Evolutionary conservation across 2,113 vertebrate genomes (phyloP).

Genomic region (Prinia subflava): DNA sequence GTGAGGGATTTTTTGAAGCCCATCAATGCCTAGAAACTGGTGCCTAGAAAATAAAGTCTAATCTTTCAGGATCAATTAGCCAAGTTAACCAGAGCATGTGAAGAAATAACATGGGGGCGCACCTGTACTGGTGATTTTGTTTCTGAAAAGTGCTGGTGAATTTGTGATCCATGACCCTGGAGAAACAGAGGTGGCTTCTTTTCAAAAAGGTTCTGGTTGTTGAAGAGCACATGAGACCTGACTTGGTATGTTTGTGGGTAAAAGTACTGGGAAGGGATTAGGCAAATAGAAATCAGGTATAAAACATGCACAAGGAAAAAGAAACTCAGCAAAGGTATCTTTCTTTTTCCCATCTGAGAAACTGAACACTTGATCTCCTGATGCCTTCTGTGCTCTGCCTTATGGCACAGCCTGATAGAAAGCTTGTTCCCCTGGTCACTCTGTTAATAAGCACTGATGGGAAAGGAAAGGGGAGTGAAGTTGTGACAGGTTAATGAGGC

Average conservation of each 20-base stretch:
- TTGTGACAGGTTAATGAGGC: neutral
- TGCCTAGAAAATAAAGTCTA: neutral
- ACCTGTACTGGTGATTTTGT: neutral
- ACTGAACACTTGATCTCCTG: neutral
- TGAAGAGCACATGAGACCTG: neutral
- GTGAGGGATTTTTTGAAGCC: neutral
- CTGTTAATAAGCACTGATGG: neutral
- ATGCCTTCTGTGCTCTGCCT: neutral
- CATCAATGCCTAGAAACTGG: neutral
- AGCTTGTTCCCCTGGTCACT: neutral
- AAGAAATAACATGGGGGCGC: neutral
- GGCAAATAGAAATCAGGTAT: neutral
- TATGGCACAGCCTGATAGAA: neutral
- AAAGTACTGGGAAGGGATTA: neutral
- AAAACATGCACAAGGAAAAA: neutral
- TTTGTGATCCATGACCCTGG: neutral
- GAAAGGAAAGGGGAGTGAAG: neutral
- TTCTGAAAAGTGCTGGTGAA: neutral
- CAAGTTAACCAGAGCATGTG: neutral
- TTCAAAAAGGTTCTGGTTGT: neutral
- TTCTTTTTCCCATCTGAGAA: neutral
- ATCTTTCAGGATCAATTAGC: neutral
- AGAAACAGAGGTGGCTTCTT: neutral
- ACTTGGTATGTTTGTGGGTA: too few relatives aligned
- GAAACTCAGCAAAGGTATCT: neutral